Conservation (phyloP, 1,140 invertebrate species). For the Laupala kohalensis region DNA sequence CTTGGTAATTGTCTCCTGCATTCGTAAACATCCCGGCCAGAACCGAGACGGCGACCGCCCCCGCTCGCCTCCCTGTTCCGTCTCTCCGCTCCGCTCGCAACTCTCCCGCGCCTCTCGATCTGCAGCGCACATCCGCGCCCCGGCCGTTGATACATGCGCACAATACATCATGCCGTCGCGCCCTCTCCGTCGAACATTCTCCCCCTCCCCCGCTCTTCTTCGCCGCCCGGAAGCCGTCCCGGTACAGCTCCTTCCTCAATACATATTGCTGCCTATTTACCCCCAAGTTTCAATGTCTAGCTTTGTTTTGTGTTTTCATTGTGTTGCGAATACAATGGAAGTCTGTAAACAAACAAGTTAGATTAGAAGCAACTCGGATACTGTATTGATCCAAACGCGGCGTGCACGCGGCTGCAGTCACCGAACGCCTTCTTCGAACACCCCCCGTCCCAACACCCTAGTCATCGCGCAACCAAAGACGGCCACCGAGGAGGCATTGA, state of each 20-base stretch:
- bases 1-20: constrained; percentile 17
- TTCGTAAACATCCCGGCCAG: constrained; percentile 14
- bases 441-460: too few species aligned
- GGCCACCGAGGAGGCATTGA: neutral
- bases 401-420: neutral
- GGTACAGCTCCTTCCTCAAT: neutral
- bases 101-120: neutral
- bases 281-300: constrained; percentile 5
- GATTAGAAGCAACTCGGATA: constrained; percentile 8
- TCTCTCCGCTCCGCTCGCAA: neutral
- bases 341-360: constrained; percentile 10
- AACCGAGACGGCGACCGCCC: neutral
- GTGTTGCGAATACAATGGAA: neutral
- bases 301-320: constrained; percentile 10
- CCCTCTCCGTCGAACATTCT: neutral
- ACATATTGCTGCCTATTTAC: constrained; percentile 5
- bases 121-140: neutral
- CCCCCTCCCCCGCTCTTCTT: neutral
- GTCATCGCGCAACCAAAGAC: neutral
- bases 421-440: too few species aligned
- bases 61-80: neutral
- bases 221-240: neutral
- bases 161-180: constrained; percentile 1
- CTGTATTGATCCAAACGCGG: constrained; percentile 5
- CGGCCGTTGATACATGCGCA: neutral